Evolutionary conservation across 2,113 vertebrate genomes (phyloP).

Genomic region (Platysternon megacephalum): DNA sequence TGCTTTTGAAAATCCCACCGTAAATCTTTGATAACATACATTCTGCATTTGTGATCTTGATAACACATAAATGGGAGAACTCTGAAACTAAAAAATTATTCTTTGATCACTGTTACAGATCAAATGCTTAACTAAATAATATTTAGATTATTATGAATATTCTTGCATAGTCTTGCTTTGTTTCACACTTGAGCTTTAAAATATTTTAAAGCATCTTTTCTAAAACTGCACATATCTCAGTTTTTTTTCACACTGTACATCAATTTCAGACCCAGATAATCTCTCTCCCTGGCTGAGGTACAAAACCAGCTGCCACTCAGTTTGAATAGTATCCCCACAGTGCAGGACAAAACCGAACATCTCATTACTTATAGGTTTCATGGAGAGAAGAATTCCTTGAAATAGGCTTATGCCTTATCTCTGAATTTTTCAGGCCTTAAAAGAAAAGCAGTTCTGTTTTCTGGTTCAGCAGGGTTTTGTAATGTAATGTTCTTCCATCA

Average conservation of each 20-base stretch:
- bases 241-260: conserved; percentile 43
- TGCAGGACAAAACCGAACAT: conserved; percentile 69
- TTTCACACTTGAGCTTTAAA: conserved; percentile 6
- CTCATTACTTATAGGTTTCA: conserved; percentile 58
- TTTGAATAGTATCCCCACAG: conserved; percentile 65
- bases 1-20: background rate
- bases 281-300: conserved; percentile 56
- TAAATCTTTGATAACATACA: background rate
- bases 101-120: background rate
- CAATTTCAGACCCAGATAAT: conserved; percentile 64
- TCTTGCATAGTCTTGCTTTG: background rate
- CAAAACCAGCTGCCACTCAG: conserved; percentile 60
- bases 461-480: conserved; percentile 66
- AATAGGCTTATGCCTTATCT: conserved; percentile 64
- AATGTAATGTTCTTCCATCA: conserved; percentile 65
- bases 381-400: conserved; percentile 59
- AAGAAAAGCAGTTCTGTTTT: conserved; percentile 64
- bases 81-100: background rate
- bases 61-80: background rate
- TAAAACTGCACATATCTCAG: conserved; percentile 33
- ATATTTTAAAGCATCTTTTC: conserved; percentile 35
- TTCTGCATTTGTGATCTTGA: conserved; percentile 19
- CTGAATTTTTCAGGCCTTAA: conserved; percentile 58
- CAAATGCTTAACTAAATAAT: background rate
- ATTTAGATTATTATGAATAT: background rate